Evolutionary conservation across 2,113 vertebrate genomes (phyloP).

Genomic region (Alces alces): DNA sequence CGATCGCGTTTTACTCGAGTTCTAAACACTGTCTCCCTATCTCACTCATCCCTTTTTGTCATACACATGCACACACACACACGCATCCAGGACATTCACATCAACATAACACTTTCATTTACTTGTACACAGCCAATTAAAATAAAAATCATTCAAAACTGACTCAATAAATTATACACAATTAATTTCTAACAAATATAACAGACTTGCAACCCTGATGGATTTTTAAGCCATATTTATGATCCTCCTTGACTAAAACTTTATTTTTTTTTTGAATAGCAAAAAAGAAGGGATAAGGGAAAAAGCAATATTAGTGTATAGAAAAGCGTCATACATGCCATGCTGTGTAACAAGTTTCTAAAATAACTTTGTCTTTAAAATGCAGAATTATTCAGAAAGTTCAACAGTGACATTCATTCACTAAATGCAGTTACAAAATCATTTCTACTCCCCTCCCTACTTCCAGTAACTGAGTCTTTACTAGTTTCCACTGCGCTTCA

Average conservation of each 20-base stretch:
- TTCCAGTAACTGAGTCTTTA: background rate
- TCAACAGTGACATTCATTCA: background rate
- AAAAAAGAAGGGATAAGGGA: background rate
- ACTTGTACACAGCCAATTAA: background rate
- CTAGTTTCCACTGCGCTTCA: background rate
- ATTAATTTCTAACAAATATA: background rate
- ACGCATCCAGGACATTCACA: background rate
- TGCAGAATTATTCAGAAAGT: conserved; percentile 46
- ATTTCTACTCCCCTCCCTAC: background rate
- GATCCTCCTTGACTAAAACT: background rate
- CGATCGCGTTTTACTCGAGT: background rate
- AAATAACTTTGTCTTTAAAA: conserved; percentile 54
- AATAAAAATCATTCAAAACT: background rate
- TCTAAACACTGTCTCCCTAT: background rate
- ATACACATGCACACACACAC: background rate
- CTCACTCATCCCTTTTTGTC: background rate
- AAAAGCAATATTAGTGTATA: background rate
- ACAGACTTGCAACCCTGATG: background rate
- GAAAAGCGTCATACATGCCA: background rate
- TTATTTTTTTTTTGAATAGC: background rate
- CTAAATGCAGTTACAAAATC: background rate
- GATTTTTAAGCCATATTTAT: background rate
- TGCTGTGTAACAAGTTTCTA: conserved; percentile 33
- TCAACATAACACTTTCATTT: background rate
- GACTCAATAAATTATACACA: background rate